Conservation (phyloP, 2,888 invertebrate species). For the Venustoraphidia nigricollis region DNA sequence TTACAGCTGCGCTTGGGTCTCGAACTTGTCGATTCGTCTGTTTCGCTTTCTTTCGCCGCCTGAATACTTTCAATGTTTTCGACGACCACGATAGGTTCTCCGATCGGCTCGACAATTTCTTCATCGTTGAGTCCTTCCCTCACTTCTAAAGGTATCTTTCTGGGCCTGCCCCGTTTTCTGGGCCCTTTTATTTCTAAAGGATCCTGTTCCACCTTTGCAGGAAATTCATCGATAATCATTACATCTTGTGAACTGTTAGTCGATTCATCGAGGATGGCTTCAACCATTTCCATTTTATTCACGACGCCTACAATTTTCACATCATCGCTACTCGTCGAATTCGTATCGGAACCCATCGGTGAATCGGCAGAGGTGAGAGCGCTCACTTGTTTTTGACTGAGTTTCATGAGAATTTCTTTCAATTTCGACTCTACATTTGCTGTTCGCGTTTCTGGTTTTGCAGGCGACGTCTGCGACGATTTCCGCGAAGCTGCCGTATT, state of each 20-base stretch:
- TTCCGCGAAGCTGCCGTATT: not conserved
- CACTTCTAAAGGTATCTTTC: slow-evolving; percentile 28
- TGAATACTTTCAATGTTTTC: slow-evolving; percentile 6
- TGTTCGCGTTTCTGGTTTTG: slow-evolving; percentile 9
- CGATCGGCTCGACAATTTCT: slow-evolving; percentile 1
- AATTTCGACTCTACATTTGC: slow-evolving; percentile 12
- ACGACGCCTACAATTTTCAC: slow-evolving; percentile 14
- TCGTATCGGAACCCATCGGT: slow-evolving; percentile 3
- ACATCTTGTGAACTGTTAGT: slow-evolving; percentile 19
- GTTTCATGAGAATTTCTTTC: slow-evolving; percentile 12
- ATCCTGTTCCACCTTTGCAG: slow-evolving; percentile 14
- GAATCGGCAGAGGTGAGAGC: not conserved
- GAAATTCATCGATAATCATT: slow-evolving; percentile 27
- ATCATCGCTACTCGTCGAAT: slow-evolving; percentile 12
- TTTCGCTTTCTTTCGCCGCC: slow-evolving; percentile 5
- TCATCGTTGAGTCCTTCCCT: slow-evolving; percentile 23
- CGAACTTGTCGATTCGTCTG: slow-evolving; percentile 15
- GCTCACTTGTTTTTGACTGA: slow-evolving; percentile 10
- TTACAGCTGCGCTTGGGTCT: slow-evolving; percentile 29
- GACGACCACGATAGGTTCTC: slow-evolving; percentile 1
- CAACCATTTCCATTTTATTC: slow-evolving; percentile 6
- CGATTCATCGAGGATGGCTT: slow-evolving; percentile 8
- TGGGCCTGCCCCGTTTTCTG: slow-evolving; percentile 32
- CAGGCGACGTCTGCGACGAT: slow-evolving; percentile 1
- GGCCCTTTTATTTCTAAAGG: slow-evolving; percentile 17